A percentile compares a stretch with the other conserved stretches of the same genome.
Conservation (phyloP, 2,113 vertebrate genomes). For the Collichthys lucidus region DNA sequence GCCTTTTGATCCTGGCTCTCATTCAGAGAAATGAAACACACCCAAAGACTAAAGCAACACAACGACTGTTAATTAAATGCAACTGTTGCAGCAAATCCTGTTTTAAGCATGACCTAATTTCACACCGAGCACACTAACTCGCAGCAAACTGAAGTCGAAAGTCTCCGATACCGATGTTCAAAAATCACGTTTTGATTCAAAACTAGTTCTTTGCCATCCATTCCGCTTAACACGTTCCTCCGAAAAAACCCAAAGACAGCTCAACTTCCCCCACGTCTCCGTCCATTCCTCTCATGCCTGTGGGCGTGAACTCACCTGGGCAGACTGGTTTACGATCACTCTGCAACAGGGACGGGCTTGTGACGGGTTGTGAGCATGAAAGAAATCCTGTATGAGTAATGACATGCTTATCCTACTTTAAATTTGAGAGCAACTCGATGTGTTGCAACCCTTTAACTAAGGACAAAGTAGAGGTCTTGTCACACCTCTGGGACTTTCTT, state of each 20-base stretch:
- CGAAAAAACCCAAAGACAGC: background rate
- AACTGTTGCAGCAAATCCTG: slow-evolving; percentile 1
- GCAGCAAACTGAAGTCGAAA: background rate
- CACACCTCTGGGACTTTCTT: slow-evolving; percentile 7
- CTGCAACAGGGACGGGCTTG: background rate
- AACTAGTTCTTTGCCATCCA: background rate
- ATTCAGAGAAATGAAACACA: slow-evolving; percentile 6
- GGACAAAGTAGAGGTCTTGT: slow-evolving; percentile 2
- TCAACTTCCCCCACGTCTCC: background rate
- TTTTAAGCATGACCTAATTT: background rate
- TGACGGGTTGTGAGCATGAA: slow-evolving; percentile 37
- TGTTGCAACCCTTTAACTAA: slow-evolving; percentile 51
- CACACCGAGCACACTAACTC: background rate
- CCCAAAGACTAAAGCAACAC: slow-evolving; percentile 2
- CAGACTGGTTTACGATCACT: slow-evolving; percentile 76
- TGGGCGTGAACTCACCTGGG: slow-evolving; percentile 64
- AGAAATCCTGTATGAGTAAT: slow-evolving; percentile 50
- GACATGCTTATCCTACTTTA: slow-evolving; percentile 37
- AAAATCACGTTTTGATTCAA: background rate
- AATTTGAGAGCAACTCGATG: slow-evolving; percentile 20
- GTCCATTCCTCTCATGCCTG: slow-evolving; percentile 66
- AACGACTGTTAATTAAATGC: background rate
- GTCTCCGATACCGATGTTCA: background rate
- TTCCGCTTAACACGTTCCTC: background rate
- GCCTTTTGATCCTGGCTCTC: background rate